A percentile compares a stretch with the other conserved stretches of the same genome.
Evolutionary conservation across 2,888 invertebrate genomes (phyloP).

Genomic region (Lasioglossum malachurum): DNA sequence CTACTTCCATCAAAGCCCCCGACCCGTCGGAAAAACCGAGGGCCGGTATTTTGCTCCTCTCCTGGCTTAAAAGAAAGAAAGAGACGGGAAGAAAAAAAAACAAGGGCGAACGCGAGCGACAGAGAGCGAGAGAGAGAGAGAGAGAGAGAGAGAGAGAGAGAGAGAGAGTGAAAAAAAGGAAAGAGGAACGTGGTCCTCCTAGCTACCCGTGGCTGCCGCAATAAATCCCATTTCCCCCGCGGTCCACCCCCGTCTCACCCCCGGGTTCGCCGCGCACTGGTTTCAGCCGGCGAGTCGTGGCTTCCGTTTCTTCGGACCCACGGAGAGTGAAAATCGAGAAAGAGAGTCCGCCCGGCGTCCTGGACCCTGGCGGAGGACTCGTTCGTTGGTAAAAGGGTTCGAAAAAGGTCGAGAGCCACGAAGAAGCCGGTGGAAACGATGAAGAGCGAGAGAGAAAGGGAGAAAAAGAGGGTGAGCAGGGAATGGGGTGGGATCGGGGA

Average conservation of each 20-base stretch:
- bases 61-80: neutral
- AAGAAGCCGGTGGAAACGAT: slow-evolving; percentile 20
- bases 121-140: too few species aligned
- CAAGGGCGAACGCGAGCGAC: neutral
- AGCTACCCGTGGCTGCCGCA: slow-evolving; percentile 40
- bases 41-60: slow-evolving; percentile 37
- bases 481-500: neutral
- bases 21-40: slow-evolving; percentile 19
- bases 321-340: slow-evolving; percentile 60
- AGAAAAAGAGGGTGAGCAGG: neutral
- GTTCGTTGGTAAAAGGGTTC: slow-evolving; percentile 59
- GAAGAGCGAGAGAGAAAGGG: neutral
- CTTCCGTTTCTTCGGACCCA: slow-evolving; percentile 55
- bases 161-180: neutral
- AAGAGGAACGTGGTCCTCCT: slow-evolving; percentile 23
- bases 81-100: neutral
- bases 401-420: slow-evolving; percentile 58
- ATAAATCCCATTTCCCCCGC: slow-evolving; percentile 57
- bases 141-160: neutral
- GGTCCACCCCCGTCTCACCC: slow-evolving; percentile 4
- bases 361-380: slow-evolving; percentile 26
- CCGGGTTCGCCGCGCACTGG: slow-evolving; percentile 25
- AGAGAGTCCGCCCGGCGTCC: slow-evolving; percentile 28
- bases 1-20: slow-evolving; percentile 1
- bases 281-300: slow-evolving; percentile 41